Evolutionary conservation across 2,113 vertebrate species (phyloP).

Genomic region (Platanista minor): DNA sequence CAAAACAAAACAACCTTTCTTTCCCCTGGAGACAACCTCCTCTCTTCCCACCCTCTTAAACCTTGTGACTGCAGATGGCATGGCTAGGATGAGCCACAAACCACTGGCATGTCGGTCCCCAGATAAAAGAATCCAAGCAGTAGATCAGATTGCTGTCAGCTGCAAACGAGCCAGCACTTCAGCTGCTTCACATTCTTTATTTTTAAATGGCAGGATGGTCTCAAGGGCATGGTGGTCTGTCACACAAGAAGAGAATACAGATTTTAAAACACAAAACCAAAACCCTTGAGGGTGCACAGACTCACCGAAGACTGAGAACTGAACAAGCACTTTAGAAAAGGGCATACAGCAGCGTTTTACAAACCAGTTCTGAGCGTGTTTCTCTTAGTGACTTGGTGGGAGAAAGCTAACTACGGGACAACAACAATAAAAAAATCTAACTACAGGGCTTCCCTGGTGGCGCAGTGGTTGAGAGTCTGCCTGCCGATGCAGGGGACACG

Average conservation of each 20-base stretch:
- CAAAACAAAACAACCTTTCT: neutral
- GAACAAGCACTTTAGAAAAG: constrained; percentile 40
- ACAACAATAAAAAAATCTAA: neutral
- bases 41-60: constrained; percentile 26
- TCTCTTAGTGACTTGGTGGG: neutral
- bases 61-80: constrained; percentile 65
- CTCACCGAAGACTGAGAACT: constrained; percentile 33
- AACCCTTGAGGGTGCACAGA: neutral
- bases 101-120: constrained; percentile 56
- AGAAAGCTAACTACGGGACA: neutral
- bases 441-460: too few species aligned
- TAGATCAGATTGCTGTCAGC: constrained; percentile 86
- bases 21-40: neutral
- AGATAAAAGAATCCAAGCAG: constrained; percentile 64
- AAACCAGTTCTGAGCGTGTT: neutral
- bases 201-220: constrained; percentile 77
- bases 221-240: constrained; percentile 80
- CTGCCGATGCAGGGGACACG: too few species aligned
- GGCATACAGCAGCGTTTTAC: accelerated
- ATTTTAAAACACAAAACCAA: constrained; percentile 53
- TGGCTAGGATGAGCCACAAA: constrained; percentile 40
- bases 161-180: constrained; percentile 76
- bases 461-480: too few species aligned
- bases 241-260: constrained; percentile 42
- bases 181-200: constrained; percentile 84